A percentile compares a stretch with the other conserved stretches of the same genome.
These are phyloP conservation scores for Phoeniculus purpureus DNA, from an alignment of 2,797 vertebrate species.

Conservation along the genomic window DNA sequence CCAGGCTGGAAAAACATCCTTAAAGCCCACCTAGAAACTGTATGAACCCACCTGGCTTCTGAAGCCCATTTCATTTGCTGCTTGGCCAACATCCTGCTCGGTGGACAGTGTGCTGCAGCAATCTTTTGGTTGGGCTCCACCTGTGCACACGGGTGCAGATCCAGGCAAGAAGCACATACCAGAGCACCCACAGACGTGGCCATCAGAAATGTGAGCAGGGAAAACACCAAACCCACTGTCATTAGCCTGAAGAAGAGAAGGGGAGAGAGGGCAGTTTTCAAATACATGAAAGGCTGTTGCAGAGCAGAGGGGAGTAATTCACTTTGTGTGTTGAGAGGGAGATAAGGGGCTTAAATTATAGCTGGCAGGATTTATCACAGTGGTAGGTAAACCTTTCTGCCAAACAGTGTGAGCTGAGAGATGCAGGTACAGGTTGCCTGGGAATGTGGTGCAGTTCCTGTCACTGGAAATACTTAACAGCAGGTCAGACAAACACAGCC, in stretches of 20 bases:
- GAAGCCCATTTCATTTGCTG: background rate
- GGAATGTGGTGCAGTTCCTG: background rate
- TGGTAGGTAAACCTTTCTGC: background rate
- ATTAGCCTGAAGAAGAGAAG: background rate
- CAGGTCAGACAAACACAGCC: background rate
- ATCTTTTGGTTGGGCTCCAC: background rate
- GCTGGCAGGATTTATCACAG: background rate
- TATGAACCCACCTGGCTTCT: background rate
- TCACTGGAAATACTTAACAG: background rate
- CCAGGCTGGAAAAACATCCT: background rate
- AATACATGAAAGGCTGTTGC: background rate
- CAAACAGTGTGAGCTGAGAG: background rate
- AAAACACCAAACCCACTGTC: background rate
- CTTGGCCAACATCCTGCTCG: background rate
- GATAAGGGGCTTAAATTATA: slow-evolving; percentile 1
- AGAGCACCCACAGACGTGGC: background rate
- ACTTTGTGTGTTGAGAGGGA: background rate
- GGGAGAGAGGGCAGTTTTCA: background rate
- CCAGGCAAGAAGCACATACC: background rate
- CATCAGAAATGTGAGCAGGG: background rate
- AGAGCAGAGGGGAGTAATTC: background rate
- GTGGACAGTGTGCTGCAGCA: background rate
- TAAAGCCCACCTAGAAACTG: background rate
- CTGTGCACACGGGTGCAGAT: background rate
- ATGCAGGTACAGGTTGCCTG: background rate